Conservation (phyloP, 2,888 invertebrate genomes). For the Saturnia pavonia region DNA sequence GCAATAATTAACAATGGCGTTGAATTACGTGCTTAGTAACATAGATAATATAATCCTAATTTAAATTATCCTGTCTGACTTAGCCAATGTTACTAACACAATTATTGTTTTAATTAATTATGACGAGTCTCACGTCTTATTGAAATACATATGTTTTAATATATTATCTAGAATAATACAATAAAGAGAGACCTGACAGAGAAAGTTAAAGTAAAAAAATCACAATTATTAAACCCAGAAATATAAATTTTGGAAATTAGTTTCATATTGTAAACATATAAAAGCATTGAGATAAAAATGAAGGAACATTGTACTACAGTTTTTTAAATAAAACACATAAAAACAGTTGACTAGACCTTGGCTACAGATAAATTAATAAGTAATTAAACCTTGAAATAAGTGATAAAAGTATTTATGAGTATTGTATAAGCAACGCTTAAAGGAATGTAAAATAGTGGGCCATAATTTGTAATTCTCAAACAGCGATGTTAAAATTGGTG, state of each 20-base stretch:
- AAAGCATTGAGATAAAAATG: too few species aligned
- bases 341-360: neutral
- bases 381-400: neutral
- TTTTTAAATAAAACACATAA: neutral
- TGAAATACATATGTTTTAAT: too few species aligned
- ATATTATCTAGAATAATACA: neutral
- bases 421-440: neutral
- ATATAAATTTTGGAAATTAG: neutral
- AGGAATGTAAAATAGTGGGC: neutral
- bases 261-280: neutral
- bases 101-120: neutral
- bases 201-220: too few species aligned
- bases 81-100: neutral
- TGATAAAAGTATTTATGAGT: neutral
- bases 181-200: neutral
- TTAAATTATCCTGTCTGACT: neutral
- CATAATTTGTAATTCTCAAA: neutral
- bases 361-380: neutral
- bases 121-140: neutral
- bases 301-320: neutral
- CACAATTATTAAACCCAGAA: neutral
- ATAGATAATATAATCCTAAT: neutral
- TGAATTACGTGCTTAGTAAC: neutral
- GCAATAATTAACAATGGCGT: slow-evolving; percentile 1
- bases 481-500: neutral